Percentiles rank a stretch among this genome's conserved stretches.
phyloP scores from a whole-genome alignment of 2,797 vertebrate species.

The Echeneis naucrates region DNA sequence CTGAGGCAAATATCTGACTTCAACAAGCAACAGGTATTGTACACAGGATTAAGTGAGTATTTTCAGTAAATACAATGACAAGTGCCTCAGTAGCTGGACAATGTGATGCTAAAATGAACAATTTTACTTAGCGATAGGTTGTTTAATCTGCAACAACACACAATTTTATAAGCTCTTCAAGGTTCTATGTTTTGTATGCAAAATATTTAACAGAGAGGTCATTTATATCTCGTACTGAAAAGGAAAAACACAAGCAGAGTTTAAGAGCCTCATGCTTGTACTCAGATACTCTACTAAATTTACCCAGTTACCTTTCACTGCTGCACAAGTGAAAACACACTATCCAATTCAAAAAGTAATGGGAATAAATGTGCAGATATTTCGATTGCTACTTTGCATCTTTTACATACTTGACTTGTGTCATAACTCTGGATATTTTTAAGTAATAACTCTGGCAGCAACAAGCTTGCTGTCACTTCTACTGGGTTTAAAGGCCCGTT shows the following conservation, averaged over 20 bases:
- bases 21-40: not conserved
- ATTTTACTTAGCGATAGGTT: no score
- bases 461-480: not conserved
- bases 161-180: not conserved
- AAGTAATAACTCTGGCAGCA: not conserved
- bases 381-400: not conserved
- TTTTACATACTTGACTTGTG: not conserved
- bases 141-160: not conserved
- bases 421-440: not conserved
- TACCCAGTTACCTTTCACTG: not conserved
- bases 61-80: not conserved
- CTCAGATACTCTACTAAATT: not conserved
- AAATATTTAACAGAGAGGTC: not conserved
- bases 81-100: not conserved
- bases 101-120: no score
- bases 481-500: not conserved
- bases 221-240: not conserved
- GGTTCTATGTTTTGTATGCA: not conserved
- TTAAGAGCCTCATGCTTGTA: no score
- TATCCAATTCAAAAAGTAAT: not conserved
- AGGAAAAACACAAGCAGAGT: not conserved
- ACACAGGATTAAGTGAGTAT: not conserved
- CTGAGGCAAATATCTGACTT: no score
- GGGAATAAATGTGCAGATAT: not conserved
- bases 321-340: not conserved